phyloP scores from a whole-genome alignment of 2,113 vertebrate genomes.

The Corythoichthys haematopterus region DNA sequence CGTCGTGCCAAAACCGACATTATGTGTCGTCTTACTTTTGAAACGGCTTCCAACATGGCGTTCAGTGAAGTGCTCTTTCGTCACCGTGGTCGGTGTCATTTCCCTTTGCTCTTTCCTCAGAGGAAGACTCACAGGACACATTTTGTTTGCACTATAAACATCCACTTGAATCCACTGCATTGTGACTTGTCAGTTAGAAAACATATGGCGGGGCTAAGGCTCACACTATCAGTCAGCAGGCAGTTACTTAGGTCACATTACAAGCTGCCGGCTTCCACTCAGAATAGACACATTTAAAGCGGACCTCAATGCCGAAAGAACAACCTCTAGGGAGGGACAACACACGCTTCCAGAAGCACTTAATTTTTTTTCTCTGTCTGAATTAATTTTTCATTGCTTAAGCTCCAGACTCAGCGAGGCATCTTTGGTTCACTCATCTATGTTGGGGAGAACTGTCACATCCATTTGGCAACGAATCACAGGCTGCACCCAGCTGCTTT shows the following conservation, averaged over 20 bases:
- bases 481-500: slow-evolving; percentile 69
- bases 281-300: slow-evolving; percentile 76
- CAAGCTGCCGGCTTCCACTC: slow-evolving; percentile 70
- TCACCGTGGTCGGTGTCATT: slow-evolving; percentile 4
- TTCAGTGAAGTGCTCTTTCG: slow-evolving; percentile 3
- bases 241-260: slow-evolving; percentile 80
- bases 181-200: slow-evolving; percentile 35
- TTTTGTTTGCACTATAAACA: slow-evolving; percentile 28
- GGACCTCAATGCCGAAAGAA: slow-evolving; percentile 76
- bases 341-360: slow-evolving; percentile 79
- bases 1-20: slow-evolving; percentile 52
- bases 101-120: slow-evolving; percentile 24
- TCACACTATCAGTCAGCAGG: slow-evolving; percentile 53
- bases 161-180: slow-evolving; percentile 23
- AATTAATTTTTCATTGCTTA: slow-evolving; percentile 86
- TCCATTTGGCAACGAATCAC: slow-evolving; percentile 66
- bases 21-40: slow-evolving; percentile 46
- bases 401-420: slow-evolving; percentile 67
- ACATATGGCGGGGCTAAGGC: slow-evolving; percentile 52
- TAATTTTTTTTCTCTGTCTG: slow-evolving; percentile 75
- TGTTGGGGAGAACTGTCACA: slow-evolving; percentile 59
- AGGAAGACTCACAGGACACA: slow-evolving; percentile 7
- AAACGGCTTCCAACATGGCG: slow-evolving; percentile 38
- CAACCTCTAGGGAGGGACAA: slow-evolving; percentile 75
- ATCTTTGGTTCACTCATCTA: slow-evolving; percentile 75